Evolutionary conservation across 2,888 invertebrate genomes (phyloP), one percentile per base, ranked within the genome.

Genomic region (Acleris emargana): DNA sequence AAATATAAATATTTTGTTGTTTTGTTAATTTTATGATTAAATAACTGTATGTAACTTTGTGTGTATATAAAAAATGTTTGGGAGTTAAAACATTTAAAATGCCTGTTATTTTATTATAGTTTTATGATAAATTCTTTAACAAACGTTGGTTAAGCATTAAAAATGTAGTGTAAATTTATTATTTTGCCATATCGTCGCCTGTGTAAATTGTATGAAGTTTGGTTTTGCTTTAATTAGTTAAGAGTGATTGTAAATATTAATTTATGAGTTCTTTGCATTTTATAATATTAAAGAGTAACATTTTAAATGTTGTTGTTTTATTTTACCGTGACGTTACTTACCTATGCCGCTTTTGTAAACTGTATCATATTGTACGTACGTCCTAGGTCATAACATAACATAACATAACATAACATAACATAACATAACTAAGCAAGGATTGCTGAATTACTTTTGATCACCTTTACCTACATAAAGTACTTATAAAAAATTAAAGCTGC

Each of bases 201-300:
- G 74, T 83, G 82, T 84, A 82, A 77, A 84, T 81, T 78, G 59
- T 62, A 78, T 78, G 84, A 82, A 87, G 84, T 84, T 84, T 84
- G 84, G 88, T 89, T 88, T 86, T 87, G 89, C 88, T 91, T 90
- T 90, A 89, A 90, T 86, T 89, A 89, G 87, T 80, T 72, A 78
- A 80, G 76, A 80, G 80, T 77, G 67, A 50, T 73, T 89, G 89
- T 91, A 91, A 80, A 89, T 91, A 90, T 78, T 88, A 89, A 89
- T 84, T 88, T 88, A 88, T 89, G 78, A 78, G 78, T 76, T n/a
- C n/a, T n/a, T n/a, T 76, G 80, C 78, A 75, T 78, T 79, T 82
- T 83, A 78, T 75, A 79, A 64, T 87, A 85, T 85, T 88, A 86
- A 89, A 81, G 64, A 84, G 87, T 89, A 91, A 90, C 88, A 83